Evolutionary conservation across 2,113 vertebrate genomes (phyloP).

Genomic region (Aix galericulata): DNA sequence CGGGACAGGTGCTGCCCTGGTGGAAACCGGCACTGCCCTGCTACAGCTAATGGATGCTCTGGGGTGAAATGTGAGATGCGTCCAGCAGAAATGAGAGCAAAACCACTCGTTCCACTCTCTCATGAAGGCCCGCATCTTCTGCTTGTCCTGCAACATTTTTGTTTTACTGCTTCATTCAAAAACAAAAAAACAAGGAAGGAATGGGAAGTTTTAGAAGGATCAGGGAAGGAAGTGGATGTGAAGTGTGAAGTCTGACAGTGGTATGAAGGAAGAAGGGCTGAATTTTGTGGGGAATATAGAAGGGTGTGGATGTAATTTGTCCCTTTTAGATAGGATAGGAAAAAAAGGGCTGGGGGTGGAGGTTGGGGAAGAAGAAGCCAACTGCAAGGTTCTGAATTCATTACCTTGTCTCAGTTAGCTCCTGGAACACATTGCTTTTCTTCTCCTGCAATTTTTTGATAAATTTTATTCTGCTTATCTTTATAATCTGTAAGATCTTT

Average conservation of each 20-base stretch:
- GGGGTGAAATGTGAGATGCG: background rate
- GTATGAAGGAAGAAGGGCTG: background rate
- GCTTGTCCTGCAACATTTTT: background rate
- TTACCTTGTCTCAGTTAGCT: background rate
- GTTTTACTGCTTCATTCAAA: background rate
- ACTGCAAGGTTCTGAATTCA: background rate
- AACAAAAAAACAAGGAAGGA: background rate
- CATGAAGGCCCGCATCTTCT: background rate
- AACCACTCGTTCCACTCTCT: background rate
- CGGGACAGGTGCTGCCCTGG: background rate
- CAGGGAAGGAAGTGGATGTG: background rate
- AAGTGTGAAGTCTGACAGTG: background rate
- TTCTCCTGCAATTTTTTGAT: background rate
- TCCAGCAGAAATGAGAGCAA: background rate
- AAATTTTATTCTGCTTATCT: background rate
- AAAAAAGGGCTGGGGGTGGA: background rate
- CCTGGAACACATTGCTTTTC: fast-evolving
- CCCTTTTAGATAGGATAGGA: background rate
- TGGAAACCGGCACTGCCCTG: fast-evolving
- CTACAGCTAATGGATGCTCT: background rate
- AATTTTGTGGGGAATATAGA: background rate
- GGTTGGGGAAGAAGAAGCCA: background rate
- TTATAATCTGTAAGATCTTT: background rate
- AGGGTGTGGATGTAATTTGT: background rate
- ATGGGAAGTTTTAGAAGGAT: background rate